Conservation (phyloP, 1,140 invertebrate species). For the Asbolus verrucosus region DNA sequence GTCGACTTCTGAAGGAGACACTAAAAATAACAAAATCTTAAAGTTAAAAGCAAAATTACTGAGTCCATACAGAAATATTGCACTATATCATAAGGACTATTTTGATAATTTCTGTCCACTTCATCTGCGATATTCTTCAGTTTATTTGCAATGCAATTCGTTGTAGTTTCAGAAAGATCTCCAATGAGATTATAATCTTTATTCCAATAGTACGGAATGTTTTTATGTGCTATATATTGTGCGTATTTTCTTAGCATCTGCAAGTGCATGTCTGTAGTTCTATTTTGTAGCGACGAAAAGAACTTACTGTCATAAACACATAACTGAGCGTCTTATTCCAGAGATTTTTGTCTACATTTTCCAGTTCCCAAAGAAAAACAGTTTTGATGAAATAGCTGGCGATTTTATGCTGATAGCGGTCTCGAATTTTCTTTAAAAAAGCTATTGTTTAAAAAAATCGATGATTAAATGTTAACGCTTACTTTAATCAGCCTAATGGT, state of each 20-base stretch:
- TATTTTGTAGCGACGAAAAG: too few relatives aligned
- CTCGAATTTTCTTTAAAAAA: slow-evolving; percentile 65
- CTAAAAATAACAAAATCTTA: too few relatives aligned
- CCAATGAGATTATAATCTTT: slow-evolving; percentile 63
- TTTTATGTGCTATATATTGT: slow-evolving; percentile 59
- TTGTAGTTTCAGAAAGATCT: slow-evolving; percentile 1
- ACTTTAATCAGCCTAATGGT: slow-evolving; percentile 61
- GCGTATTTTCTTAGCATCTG: slow-evolving; percentile 63
- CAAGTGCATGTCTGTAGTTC: too few relatives aligned
- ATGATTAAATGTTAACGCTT: background rate
- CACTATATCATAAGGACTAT: background rate
- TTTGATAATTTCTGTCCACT: slow-evolving; percentile 1
- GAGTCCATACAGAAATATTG: slow-evolving; percentile 10
- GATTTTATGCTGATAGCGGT: slow-evolving; percentile 63
- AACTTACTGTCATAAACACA: slow-evolving; percentile 60
- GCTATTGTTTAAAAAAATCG: background rate
- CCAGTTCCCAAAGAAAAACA: slow-evolving; percentile 65
- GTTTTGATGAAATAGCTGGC: slow-evolving; percentile 68
- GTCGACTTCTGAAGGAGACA: background rate
- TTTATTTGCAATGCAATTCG: slow-evolving; percentile 2
- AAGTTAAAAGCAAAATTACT: background rate
- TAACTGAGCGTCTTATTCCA: slow-evolving; percentile 64
- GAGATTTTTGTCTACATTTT: slow-evolving; percentile 61
- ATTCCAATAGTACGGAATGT: slow-evolving; percentile 68
- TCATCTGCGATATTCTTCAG: background rate